phyloP scores from a whole-genome alignment of 2,797 vertebrate genomes.

The Octomys mimax region DNA sequence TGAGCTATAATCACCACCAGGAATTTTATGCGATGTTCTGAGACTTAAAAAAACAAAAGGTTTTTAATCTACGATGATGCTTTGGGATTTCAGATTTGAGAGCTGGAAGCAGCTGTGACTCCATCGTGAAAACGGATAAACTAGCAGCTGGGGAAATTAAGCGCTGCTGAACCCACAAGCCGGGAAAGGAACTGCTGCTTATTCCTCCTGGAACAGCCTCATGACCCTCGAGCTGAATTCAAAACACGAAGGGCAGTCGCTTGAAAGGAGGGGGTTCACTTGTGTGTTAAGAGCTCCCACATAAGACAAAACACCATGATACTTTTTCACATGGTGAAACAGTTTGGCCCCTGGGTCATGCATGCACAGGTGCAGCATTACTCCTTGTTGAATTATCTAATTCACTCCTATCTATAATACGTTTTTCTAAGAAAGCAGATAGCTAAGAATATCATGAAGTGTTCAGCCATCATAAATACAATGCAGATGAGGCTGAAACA shows the following conservation, averaged over 20 bases:
- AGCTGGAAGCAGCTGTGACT: conserved; percentile 52
- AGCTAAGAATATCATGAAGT: conserved; percentile 68
- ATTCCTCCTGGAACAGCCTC: conserved; percentile 49
- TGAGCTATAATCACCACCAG: background rate
- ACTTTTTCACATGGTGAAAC: background rate
- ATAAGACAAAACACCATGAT: background rate
- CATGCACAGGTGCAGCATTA: background rate
- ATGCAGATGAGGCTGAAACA: conserved; percentile 23
- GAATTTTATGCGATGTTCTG: background rate
- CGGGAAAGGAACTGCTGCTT: conserved; percentile 50
- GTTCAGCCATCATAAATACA: conserved; percentile 73
- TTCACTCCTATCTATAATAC: conserved; percentile 47
- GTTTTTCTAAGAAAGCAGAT: conserved; percentile 63
- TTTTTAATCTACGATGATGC: background rate
- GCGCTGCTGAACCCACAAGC: background rate
- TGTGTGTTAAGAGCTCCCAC: background rate
- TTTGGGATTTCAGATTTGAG: conserved; percentile 43
- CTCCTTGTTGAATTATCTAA: conserved; percentile 61
- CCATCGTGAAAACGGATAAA: conserved; percentile 61
- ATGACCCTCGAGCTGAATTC: background rate
- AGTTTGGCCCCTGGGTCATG: conserved; percentile 29
- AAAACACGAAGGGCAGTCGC: background rate
- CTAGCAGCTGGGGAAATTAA: conserved; percentile 66
- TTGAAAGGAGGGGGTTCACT: background rate
- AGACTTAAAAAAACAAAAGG: conserved; percentile 41